Evolutionary conservation across 2,888 invertebrate species (phyloP).

Genomic region (Leucoptera coffeella): DNA sequence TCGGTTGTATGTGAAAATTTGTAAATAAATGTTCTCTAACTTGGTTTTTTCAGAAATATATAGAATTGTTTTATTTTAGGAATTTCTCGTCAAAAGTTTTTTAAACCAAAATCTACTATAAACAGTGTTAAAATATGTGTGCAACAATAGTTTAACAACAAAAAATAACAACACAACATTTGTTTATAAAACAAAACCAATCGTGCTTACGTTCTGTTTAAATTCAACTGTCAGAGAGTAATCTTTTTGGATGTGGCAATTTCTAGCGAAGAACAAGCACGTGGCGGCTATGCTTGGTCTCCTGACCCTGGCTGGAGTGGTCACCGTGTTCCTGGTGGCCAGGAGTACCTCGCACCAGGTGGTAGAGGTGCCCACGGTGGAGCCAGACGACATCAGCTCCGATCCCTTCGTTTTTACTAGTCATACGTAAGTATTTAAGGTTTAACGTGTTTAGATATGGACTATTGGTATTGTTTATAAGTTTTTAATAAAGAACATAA

Average conservation of each 20-base stretch:
- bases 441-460: neutral
- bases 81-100: too few species aligned
- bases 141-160: too few species aligned
- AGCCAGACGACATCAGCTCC: constrained; percentile 28
- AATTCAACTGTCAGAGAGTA: neutral
- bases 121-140: too few species aligned
- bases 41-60: too few species aligned
- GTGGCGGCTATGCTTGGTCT: constrained; percentile 36
- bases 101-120: too few species aligned
- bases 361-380: constrained; percentile 13
- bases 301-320: constrained; percentile 22
- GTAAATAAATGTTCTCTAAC: too few species aligned
- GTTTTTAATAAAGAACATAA: neutral
- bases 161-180: too few species aligned
- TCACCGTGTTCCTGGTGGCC: constrained; percentile 24
- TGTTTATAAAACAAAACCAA: too few species aligned
- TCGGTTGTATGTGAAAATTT: too few species aligned
- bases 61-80: too few species aligned
- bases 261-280: constrained; percentile 35
- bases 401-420: constrained; percentile 27
- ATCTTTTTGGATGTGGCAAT: constrained; percentile 30
- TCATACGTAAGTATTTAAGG: constrained; percentile 15
- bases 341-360: constrained; percentile 14
- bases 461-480: too few species aligned
- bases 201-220: neutral